Conservation (phyloP, 2,888 invertebrate species). For the Hirtodrosophila trivittata region DNA sequence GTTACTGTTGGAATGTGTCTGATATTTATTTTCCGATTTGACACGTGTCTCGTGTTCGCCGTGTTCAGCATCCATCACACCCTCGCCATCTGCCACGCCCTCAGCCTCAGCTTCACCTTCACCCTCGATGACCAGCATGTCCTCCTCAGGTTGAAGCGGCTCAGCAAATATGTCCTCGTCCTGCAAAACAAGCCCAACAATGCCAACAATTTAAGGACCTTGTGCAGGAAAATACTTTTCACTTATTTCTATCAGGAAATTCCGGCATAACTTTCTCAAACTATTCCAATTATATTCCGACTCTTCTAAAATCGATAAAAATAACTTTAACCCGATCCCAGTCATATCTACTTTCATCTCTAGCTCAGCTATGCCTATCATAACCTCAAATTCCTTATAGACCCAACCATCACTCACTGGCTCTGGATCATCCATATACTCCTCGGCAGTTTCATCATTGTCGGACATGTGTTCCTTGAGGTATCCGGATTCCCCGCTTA, state of each 20-base stretch:
- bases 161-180: constrained; percentile 57
- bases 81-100: constrained; percentile 4
- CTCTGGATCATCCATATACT: constrained; percentile 8
- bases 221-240: no score
- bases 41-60: background rate
- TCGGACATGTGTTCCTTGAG: background rate
- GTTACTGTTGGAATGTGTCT: constrained; percentile 12
- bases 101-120: constrained; percentile 19
- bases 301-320: no score
- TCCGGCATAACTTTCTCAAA: no score
- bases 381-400: no score
- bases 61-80: constrained; percentile 11
- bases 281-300: no score
- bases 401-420: no score
- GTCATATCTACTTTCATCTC: no score
- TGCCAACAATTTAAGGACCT: no score
- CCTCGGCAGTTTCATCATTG: constrained; percentile 15
- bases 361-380: no score
- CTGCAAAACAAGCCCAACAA: constrained; percentile 30
- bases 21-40: constrained; percentile 41
- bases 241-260: background rate
- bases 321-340: no score
- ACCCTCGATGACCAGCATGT: constrained; percentile 41
- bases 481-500: constrained; percentile 1
- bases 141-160: constrained; percentile 36